phyloP scores from a whole-genome alignment of 1,140 invertebrate genomes.

The Helicoverpa zea region DNA sequence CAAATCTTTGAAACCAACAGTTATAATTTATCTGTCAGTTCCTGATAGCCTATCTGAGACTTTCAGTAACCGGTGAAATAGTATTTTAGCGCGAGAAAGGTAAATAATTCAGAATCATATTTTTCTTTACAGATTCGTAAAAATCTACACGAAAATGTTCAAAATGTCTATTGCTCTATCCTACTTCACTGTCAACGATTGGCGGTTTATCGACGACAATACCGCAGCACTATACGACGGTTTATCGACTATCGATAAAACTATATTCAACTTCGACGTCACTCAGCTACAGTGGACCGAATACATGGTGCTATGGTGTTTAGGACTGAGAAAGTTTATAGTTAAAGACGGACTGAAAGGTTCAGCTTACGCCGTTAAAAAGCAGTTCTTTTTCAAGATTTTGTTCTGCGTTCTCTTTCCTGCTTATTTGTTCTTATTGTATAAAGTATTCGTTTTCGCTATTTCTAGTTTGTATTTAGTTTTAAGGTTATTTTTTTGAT shows the following conservation, averaged over 20 bases:
- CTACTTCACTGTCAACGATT: conserved; percentile 30
- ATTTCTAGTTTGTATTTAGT: background rate
- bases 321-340: conserved; percentile 37
- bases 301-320: conserved; percentile 17
- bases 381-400: background rate
- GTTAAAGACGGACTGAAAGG: conserved; percentile 37
- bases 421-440: background rate
- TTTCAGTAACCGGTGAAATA: too few species aligned
- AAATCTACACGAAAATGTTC: conserved; percentile 42
- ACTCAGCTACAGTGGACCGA: conserved; percentile 10
- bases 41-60: too few species aligned
- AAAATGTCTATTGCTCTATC: conserved; percentile 15
- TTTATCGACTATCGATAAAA: conserved; percentile 8
- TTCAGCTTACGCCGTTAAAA: background rate
- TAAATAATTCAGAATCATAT: too few species aligned
- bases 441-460: background rate
- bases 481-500: background rate
- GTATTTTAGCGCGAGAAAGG: too few species aligned
- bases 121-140: conserved; percentile 36
- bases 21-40: too few species aligned
- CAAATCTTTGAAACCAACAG: too few species aligned
- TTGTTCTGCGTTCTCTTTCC: background rate
- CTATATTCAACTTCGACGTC: conserved; percentile 45
- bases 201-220: conserved; percentile 6
- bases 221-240: background rate